These are phyloP conservation scores for Tamandua tetradactyla DNA, from an alignment of 2,797 vertebrate species.

Conservation along the genomic window DNA sequence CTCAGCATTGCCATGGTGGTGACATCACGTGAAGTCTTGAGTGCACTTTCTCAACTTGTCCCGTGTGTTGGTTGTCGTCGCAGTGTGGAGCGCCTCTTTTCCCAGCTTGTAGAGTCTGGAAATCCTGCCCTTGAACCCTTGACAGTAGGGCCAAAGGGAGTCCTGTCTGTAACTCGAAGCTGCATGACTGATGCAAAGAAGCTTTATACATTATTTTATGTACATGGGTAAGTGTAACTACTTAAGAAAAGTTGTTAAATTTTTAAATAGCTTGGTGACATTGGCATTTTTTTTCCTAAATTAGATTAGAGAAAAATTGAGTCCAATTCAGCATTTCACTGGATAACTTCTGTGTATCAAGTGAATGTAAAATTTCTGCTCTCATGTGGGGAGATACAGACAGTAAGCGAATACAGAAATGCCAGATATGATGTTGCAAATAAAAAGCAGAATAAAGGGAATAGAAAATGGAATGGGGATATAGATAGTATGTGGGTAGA, in stretches of 20 bases:
- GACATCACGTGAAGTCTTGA: slow-evolving; percentile 93
- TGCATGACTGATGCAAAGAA: slow-evolving; percentile 95
- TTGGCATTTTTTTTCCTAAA: not conserved
- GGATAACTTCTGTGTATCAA: not conserved
- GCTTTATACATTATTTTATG: slow-evolving; percentile 96
- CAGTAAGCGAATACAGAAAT: not conserved
- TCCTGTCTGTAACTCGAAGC: slow-evolving; percentile 93
- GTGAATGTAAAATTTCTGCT: slow-evolving; percentile 18
- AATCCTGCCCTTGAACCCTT: slow-evolving; percentile 96
- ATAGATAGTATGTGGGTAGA: slow-evolving; percentile 30
- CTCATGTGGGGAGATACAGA: not conserved
- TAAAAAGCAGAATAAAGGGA: not conserved
- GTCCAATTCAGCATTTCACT: slow-evolving; percentile 4
- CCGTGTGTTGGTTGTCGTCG: slow-evolving; percentile 97
- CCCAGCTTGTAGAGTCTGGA: slow-evolving; percentile 95
- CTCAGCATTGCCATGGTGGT: slow-evolving; percentile 95
- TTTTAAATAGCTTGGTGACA: slow-evolving; percentile 44
- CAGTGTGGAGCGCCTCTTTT: slow-evolving; percentile 97
- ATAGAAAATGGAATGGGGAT: not conserved
- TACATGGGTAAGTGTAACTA: slow-evolving; percentile 92
- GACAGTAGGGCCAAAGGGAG: slow-evolving; percentile 92
- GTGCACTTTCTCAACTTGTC: slow-evolving; percentile 94
- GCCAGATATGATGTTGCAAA: not conserved
- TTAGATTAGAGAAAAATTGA: slow-evolving; percentile 34
- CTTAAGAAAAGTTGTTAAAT: slow-evolving; percentile 20